Percentiles rank a stretch among this genome's conserved stretches.
These are phyloP conservation scores for Ophion obscuratus DNA, from an alignment of 2,888 invertebrate species.

Conservation along the genomic window DNA sequence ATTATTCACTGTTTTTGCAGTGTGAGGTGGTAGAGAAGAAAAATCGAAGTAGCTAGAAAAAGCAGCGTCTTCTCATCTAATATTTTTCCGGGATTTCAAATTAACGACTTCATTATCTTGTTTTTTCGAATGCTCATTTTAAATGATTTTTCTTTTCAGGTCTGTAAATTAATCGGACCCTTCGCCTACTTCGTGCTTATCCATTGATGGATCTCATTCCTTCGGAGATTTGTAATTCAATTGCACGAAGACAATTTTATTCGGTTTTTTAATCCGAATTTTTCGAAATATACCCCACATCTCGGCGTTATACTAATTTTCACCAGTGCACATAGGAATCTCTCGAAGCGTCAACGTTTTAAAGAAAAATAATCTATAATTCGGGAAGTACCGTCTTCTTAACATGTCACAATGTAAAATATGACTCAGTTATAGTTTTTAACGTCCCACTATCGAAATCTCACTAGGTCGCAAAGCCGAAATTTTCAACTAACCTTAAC, in stretches of 20 bases:
- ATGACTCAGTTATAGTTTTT: no score
- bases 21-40: not conserved
- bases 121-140: not conserved
- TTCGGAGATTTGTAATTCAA: constrained; percentile 20
- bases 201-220: constrained; percentile 17
- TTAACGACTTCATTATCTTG: not conserved
- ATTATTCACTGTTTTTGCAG: not conserved
- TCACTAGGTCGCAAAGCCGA: no score
- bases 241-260: not conserved
- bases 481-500: no score
- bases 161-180: not conserved
- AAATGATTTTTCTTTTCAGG: not conserved
- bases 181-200: not conserved
- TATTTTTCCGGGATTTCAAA: not conserved
- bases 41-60: not conserved
- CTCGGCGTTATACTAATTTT: not conserved
- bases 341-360: not conserved
- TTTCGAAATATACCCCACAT: not conserved
- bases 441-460: no score
- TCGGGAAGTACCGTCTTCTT: no score
- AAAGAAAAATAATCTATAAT: no score
- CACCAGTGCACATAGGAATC: not conserved
- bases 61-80: not conserved
- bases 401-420: no score
- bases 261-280: not conserved